Conservation (phyloP, 1,140 invertebrate species). For the Drosophila pandora region DNA sequence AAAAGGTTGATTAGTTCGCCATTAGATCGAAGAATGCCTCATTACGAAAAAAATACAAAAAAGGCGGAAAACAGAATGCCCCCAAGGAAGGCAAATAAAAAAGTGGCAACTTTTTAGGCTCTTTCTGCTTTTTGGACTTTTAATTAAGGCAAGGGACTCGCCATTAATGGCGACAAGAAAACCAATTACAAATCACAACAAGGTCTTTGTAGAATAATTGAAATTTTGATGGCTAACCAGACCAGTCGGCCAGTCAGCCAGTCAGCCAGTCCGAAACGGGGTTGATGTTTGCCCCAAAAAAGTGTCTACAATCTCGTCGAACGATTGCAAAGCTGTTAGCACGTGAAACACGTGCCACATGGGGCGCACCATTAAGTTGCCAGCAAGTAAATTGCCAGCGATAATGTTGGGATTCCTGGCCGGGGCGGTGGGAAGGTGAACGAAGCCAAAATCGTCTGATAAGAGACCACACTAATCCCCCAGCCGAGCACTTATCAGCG, state of each 20-base stretch:
- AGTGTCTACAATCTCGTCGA: constrained; percentile 32
- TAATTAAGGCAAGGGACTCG: constrained; percentile 48
- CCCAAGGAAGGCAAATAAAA: constrained; percentile 28
- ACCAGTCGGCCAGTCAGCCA: constrained; percentile 11
- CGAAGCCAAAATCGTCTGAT: constrained; percentile 36
- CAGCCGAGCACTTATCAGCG: constrained; percentile 59
- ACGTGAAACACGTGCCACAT: constrained; percentile 45
- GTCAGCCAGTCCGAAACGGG: background rate
- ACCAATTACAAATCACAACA: constrained; percentile 54
- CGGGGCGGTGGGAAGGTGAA: background rate
- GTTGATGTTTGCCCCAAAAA: constrained; percentile 3
- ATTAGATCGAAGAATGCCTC: constrained; percentile 68
- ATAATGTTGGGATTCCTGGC: constrained; percentile 32
- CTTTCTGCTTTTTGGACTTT: constrained; percentile 47
- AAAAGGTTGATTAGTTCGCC: constrained; percentile 79
- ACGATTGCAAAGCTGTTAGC: constrained; percentile 40
- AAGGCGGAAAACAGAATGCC: background rate
- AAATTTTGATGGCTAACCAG: constrained; percentile 50
- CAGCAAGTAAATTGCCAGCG: constrained; percentile 45
- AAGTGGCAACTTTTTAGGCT: constrained; percentile 43
- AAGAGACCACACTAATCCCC: constrained; percentile 64
- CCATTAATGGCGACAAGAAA: constrained; percentile 20
- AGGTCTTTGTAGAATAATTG: constrained; percentile 46
- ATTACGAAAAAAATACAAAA: constrained; percentile 44
- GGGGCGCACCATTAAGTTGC: constrained; percentile 41